Percentiles rank a stretch among this genome's conserved stretches.
Evolutionary conservation across 1,140 invertebrate genomes (phyloP).

Genomic region (Hycleus phaleratus): DNA sequence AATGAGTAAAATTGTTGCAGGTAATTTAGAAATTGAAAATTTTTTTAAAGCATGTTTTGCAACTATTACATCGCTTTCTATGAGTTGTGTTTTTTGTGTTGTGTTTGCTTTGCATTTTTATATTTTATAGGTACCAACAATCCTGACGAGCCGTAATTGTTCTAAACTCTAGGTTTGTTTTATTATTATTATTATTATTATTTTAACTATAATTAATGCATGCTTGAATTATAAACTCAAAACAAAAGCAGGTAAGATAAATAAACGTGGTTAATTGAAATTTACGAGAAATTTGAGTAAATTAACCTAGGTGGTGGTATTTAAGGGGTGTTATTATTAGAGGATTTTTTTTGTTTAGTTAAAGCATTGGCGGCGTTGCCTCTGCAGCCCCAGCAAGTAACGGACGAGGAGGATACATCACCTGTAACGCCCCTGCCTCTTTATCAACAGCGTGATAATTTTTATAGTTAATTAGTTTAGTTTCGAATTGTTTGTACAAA

Average conservation of each 20-base stretch:
- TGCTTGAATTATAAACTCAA: no score
- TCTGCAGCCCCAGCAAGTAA: constrained; percentile 41
- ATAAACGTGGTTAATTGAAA: no score
- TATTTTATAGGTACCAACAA: constrained; percentile 29
- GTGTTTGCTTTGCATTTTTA: constrained; percentile 25
- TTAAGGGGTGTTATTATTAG: background rate
- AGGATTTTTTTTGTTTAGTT: constrained; percentile 45
- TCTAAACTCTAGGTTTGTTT: constrained; percentile 18
- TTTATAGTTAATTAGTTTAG: constrained; percentile 55
- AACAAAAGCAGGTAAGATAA: no score
- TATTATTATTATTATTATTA: constrained; percentile 14
- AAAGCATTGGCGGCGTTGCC: constrained; percentile 66
- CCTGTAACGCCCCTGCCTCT: constrained; percentile 62
- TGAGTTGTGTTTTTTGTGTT: constrained; percentile 19
- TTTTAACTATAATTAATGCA: background rate
- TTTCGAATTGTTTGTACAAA: constrained; percentile 23
- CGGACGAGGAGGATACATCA: constrained; percentile 58
- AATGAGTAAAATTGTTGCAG: constrained; percentile 87
- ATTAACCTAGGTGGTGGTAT: no score
- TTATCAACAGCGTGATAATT: constrained; percentile 79
- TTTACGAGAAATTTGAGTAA: no score
- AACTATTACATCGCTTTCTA: constrained; percentile 15
- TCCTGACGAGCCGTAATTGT: constrained; percentile 23
- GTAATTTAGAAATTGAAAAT: constrained; percentile 44
- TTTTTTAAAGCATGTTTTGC: constrained; percentile 6